These are phyloP conservation scores for Hipparchia sbordonii DNA, from an alignment of 2,888 invertebrate genomes.

Conservation along the genomic window DNA sequence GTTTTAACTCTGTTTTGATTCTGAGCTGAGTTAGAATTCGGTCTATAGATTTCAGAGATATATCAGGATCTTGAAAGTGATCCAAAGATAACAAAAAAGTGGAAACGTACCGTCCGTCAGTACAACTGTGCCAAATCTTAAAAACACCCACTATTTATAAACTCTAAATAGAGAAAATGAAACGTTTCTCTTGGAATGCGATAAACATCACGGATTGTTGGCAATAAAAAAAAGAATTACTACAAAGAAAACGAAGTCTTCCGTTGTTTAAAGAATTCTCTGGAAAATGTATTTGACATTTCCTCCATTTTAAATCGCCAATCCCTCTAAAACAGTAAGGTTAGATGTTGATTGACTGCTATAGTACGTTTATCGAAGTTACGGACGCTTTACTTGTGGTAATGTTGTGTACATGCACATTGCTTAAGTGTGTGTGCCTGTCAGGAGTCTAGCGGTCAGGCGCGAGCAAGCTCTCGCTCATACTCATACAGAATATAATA, in stretches of 20 bases:
- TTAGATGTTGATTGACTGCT: no score
- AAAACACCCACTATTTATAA: not conserved
- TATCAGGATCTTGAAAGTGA: not conserved
- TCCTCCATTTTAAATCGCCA: no score
- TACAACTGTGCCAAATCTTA: not conserved
- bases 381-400: no score
- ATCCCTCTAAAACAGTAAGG: no score
- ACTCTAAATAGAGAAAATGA: not conserved
- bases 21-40: no score
- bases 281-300: not conserved
- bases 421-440: no score
- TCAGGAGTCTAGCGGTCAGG: no score
- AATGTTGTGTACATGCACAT: no score
- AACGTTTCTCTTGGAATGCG: not conserved
- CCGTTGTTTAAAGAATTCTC: not conserved
- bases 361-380: no score
- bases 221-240: not conserved
- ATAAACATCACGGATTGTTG: conserved; percentile 1
- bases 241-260: not conserved
- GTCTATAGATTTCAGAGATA: not conserved
- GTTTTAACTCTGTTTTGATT: no score
- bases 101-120: not conserved
- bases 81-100: not conserved
- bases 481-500: no score
- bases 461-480: no score